Conservation (phyloP, 2,888 invertebrate species). For the Dasypolia templi region DNA sequence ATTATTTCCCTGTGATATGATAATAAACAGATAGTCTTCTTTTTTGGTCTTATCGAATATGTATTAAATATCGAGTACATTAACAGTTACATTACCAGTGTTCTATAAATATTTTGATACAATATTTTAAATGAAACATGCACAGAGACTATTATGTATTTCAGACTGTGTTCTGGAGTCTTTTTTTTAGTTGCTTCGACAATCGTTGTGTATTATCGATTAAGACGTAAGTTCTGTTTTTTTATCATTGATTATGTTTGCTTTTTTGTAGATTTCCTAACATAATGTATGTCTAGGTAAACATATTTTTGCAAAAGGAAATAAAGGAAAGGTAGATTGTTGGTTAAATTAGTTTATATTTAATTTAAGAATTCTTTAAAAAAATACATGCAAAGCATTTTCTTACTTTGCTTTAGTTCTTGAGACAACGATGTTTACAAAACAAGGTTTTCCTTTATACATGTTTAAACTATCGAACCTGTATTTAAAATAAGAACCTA, state of each 20-base stretch:
- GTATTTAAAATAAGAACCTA: too few relatives aligned
- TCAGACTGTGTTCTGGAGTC: conserved; percentile 42
- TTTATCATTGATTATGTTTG: not conserved
- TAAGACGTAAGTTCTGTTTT: conserved; percentile 45
- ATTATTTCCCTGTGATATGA: conserved; percentile 45
- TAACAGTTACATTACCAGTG: conserved; percentile 10
- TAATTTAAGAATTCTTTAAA: not conserved
- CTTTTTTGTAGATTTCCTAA: not conserved
- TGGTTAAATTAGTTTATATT: not conserved
- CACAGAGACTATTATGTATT: conserved; percentile 42
- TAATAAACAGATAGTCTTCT: conserved; percentile 36
- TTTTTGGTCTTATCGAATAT: conserved; percentile 21
- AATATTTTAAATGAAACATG: conserved; percentile 25
- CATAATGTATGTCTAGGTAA: not conserved
- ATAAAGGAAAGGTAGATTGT: too few relatives aligned
- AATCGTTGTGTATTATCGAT: conserved; percentile 21
- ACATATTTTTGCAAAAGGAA: not conserved
- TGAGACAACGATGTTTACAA: too few relatives aligned
- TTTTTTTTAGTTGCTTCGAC: conserved; percentile 17
- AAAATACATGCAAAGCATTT: too few relatives aligned
- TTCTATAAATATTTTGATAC: not conserved
- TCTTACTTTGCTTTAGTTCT: too few relatives aligned
- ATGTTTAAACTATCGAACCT: too few relatives aligned
- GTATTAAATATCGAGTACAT: conserved; percentile 11
- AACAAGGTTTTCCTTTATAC: too few relatives aligned